These are phyloP conservation scores for Apodemus speciosus DNA, from an alignment of 2,113 vertebrate genomes.

Conservation along the genomic window DNA sequence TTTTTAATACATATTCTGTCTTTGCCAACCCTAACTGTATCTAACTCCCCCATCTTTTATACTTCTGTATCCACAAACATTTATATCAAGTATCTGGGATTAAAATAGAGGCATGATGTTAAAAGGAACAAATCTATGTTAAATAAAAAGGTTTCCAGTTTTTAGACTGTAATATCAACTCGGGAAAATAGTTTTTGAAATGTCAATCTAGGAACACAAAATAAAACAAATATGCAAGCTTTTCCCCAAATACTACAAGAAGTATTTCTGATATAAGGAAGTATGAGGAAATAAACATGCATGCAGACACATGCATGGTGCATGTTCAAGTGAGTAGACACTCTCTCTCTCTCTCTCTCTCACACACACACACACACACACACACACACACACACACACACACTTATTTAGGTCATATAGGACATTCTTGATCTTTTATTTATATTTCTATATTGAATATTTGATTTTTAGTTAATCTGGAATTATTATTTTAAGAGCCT, in stretches of 20 bases:
- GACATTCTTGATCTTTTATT: not conserved
- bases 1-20: not conserved
- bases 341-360: too few species aligned
- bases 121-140: not conserved
- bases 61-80: not conserved
- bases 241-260: not conserved
- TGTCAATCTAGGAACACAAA: not conserved
- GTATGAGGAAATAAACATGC: not conserved
- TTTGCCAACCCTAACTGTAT: not conserved
- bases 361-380: not conserved
- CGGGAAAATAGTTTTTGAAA: not conserved
- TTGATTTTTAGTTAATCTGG: slow-evolving; percentile 5
- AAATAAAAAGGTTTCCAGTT: not conserved
- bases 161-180: not conserved
- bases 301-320: not conserved
- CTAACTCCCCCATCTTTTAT: not conserved
- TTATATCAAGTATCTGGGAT: not conserved
- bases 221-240: not conserved
- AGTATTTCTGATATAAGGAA: not conserved
- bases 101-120: not conserved
- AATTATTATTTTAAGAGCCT: not conserved
- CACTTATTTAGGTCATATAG: not conserved
- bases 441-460: not conserved
- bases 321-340: not conserved
- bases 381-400: not conserved